Percentiles rank a stretch among this genome's conserved stretches.
Evolutionary conservation across 2,888 invertebrate genomes (phyloP).

Genomic region (Aspidiotus rigidus): DNA sequence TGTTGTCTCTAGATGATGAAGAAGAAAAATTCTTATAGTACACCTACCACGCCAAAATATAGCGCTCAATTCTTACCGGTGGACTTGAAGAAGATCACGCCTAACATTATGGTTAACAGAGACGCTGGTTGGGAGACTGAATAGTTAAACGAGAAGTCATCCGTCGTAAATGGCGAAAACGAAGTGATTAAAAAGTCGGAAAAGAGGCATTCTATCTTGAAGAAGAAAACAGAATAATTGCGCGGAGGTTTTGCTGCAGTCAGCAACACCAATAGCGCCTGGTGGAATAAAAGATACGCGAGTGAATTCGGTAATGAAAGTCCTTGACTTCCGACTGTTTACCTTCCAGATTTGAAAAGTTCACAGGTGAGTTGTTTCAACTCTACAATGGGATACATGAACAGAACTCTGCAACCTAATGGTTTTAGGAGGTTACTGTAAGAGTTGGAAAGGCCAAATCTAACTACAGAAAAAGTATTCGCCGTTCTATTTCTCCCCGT

Average conservation of each 20-base stretch:
- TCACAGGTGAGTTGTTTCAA: slow-evolving; percentile 45
- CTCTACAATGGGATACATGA: not conserved
- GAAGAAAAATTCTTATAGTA: slow-evolving; percentile 13
- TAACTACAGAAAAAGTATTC: no score
- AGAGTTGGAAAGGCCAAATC: no score
- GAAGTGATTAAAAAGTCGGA: slow-evolving; percentile 10
- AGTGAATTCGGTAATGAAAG: slow-evolving; percentile 33
- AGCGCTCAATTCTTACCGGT: slow-evolving; percentile 27
- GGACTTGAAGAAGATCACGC: slow-evolving; percentile 12
- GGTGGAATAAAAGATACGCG: slow-evolving; percentile 36
- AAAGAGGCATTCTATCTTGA: slow-evolving; percentile 28
- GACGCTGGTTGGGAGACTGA: not conserved
- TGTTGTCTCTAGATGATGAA: no score
- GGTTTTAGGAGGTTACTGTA: no score
- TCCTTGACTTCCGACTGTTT: slow-evolving; percentile 50
- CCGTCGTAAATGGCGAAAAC: not conserved
- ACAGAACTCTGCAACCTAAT: no score
- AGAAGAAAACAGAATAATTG: slow-evolving; percentile 30
- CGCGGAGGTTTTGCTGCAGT: slow-evolving; percentile 26
- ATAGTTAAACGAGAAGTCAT: slow-evolving; percentile 8
- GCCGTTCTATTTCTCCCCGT: no score
- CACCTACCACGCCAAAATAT: slow-evolving; percentile 10
- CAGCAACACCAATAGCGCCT: slow-evolving; percentile 29
- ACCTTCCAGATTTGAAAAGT: slow-evolving; percentile 63
- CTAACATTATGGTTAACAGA: slow-evolving; percentile 2